Evolutionary conservation across 1,140 invertebrate species (phyloP).

Genomic region (Drosophila repletoides): DNA sequence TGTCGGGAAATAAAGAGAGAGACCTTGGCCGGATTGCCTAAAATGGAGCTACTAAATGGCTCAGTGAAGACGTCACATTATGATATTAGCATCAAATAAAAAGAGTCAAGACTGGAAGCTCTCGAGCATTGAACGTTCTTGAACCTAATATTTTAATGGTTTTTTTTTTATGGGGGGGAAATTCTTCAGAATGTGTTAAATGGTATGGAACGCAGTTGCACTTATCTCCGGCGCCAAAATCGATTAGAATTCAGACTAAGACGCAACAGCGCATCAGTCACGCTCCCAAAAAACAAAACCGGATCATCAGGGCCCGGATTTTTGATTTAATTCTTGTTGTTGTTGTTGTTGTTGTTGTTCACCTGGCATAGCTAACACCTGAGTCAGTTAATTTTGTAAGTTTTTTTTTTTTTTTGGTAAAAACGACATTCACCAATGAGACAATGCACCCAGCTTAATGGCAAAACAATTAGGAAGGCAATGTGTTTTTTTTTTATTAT

Average conservation of each 20-base stretch:
- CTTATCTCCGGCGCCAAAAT: constrained; percentile 56
- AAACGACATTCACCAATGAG: constrained; percentile 24
- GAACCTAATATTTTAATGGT: constrained; percentile 32
- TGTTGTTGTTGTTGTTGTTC: constrained; percentile 44
- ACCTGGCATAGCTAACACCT: constrained; percentile 58
- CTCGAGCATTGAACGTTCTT: constrained; percentile 60
- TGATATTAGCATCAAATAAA: not conserved
- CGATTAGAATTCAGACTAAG: constrained; percentile 62
- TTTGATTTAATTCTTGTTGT: constrained; percentile 32
- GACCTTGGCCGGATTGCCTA: constrained; percentile 58
- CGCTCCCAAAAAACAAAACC: constrained; percentile 41
- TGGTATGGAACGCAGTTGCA: constrained; percentile 56
- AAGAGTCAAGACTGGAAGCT: not conserved
- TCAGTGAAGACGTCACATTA: constrained; percentile 49
- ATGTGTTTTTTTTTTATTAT: constrained; percentile 54
- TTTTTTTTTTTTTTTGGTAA: constrained; percentile 4
- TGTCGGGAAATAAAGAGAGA: constrained; percentile 67
- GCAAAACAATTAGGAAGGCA: constrained; percentile 75
- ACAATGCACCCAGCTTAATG: constrained; percentile 74
- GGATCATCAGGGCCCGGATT: constrained; percentile 54
- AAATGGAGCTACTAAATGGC: constrained; percentile 42
- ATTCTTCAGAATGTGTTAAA: constrained; percentile 49
- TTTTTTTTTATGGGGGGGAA: too few relatives aligned
- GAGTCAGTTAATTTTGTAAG: constrained; percentile 42
- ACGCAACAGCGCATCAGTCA: constrained; percentile 27